phyloP scores from a whole-genome alignment of 2,888 invertebrate genomes.

The Chaetoderma sp. region DNA sequence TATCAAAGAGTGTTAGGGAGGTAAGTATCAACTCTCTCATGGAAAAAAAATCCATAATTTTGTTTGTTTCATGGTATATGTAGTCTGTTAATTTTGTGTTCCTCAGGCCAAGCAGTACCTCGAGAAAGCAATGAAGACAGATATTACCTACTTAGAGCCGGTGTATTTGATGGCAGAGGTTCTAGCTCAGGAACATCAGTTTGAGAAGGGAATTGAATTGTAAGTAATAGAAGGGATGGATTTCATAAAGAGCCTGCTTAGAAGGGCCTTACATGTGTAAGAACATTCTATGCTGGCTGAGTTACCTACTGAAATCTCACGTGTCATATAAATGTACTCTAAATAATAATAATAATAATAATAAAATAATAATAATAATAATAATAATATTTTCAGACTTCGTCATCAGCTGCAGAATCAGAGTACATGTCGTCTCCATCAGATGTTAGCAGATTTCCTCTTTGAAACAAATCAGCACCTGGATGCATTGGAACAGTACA shows the following conservation, averaged over 20 bases:
- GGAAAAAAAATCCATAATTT: no score
- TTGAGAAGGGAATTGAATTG: constrained; percentile 78
- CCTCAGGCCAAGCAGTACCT: constrained; percentile 79
- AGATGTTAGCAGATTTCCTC: constrained; percentile 77
- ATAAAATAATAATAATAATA: no score
- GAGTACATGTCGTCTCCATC: constrained; percentile 77
- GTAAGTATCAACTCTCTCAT: no score
- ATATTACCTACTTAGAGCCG: constrained; percentile 80
- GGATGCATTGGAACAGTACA: constrained; percentile 79
- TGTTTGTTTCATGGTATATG: background rate
- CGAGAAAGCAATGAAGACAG: constrained; percentile 80
- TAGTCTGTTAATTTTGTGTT: background rate
- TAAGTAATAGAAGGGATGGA: constrained; percentile 42
- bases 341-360: background rate
- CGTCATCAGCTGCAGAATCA: constrained; percentile 77
- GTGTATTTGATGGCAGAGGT: constrained; percentile 81
- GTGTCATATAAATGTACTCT: background rate
- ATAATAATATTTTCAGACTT: constrained; percentile 67
- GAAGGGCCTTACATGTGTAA: no score
- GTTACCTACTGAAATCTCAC: no score
- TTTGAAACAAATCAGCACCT: constrained; percentile 76
- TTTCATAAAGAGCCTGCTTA: no score
- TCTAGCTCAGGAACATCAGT: constrained; percentile 73
- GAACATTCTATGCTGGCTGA: no score
- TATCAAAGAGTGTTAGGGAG: no score